Evolutionary conservation across 2,888 invertebrate genomes (phyloP).

Genomic region (Cosmia pyralina): DNA sequence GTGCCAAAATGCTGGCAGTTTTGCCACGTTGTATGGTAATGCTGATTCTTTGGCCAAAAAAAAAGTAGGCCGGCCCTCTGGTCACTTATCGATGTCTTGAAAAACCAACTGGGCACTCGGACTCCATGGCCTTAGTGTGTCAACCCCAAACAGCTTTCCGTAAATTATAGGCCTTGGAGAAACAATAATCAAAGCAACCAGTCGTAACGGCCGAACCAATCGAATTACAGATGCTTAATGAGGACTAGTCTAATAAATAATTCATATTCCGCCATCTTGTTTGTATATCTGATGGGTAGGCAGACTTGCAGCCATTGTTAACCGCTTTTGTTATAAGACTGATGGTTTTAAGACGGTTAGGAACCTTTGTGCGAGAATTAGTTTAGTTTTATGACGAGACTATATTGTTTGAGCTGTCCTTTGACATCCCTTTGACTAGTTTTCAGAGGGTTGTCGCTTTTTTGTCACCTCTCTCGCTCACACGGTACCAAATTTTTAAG

Average conservation of each 20-base stretch:
- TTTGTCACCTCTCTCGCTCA: too few species aligned
- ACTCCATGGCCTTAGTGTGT: too few species aligned
- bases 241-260: constrained; percentile 26
- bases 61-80: too few species aligned
- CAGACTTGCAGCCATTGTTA: neutral
- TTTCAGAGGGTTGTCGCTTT: too few species aligned
- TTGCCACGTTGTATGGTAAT: too few species aligned
- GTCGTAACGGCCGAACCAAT: neutral
- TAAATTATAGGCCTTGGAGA: too few species aligned
- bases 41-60: too few species aligned
- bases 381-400: constrained; percentile 1
- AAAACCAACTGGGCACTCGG: too few species aligned
- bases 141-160: too few species aligned
- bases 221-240: constrained; percentile 36
- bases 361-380: constrained; percentile 19
- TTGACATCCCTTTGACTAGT: constrained; percentile 4
- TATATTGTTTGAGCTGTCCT: neutral
- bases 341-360: constrained; percentile 2
- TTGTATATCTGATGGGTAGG: neutral
- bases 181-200: neutral
- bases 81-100: too few species aligned
- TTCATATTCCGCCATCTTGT: constrained; percentile 38
- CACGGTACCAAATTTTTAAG: too few species aligned
- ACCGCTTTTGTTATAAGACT: constrained; percentile 22
- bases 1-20: too few species aligned